These are phyloP conservation scores for Nebria salina DNA, from an alignment of 2,888 invertebrate species.

Conservation along the genomic window DNA sequence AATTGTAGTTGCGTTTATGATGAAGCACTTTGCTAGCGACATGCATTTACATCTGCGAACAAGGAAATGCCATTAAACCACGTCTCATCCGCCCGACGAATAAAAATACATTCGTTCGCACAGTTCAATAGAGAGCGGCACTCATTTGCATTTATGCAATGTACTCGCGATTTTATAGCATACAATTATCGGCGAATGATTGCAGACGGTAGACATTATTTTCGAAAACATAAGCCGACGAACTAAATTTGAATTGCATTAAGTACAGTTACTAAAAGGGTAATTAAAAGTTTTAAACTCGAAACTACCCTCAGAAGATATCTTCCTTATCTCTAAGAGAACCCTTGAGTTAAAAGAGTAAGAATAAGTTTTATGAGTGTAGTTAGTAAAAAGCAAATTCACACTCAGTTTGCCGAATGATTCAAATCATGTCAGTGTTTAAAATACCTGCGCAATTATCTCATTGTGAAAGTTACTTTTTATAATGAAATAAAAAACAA, in stretches of 20 bases:
- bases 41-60: constrained; percentile 16
- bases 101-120: background rate
- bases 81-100: background rate
- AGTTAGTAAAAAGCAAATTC: no score
- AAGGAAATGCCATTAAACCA: constrained; percentile 15
- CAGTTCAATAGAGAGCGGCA: background rate
- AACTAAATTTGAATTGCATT: no score
- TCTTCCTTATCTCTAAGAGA: no score
- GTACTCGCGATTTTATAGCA: background rate
- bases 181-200: background rate
- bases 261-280: no score
- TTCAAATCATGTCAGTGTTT: background rate
- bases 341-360: no score
- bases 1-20: background rate
- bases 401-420: no score
- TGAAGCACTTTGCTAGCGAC: background rate
- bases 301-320: no score
- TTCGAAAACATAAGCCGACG: background rate
- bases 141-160: constrained; percentile 1
- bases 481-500: background rate
- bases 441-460: background rate
- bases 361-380: no score
- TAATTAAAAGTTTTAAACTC: no score
- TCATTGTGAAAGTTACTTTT: background rate
- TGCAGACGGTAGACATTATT: background rate